phyloP scores from a whole-genome alignment of 2,797 vertebrate genomes.

The Ptychadena robeensis region DNA sequence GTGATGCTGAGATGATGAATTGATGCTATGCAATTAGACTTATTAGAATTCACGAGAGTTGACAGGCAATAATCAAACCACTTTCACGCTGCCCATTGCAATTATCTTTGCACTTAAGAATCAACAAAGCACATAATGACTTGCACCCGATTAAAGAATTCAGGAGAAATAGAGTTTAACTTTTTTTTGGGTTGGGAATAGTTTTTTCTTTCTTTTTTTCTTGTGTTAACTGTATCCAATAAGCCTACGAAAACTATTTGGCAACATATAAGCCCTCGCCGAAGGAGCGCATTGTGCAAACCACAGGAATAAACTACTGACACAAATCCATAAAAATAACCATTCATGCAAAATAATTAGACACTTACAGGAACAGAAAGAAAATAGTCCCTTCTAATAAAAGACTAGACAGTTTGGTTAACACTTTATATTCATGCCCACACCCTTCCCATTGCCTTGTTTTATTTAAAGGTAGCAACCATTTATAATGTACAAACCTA shows the following conservation, averaged over 20 bases:
- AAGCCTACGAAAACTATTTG: conserved; percentile 70
- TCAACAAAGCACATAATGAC: conserved; percentile 95
- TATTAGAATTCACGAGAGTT: conserved; percentile 87
- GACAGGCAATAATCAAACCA: conserved; percentile 90
- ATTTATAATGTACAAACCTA: not conserved
- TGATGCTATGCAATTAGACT: conserved; percentile 84
- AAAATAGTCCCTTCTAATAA: conserved; percentile 51
- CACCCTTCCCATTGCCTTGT: conserved; percentile 30
- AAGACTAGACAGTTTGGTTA: conserved; percentile 46
- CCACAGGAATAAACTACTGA: conserved; percentile 41
- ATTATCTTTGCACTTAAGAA: conserved; percentile 93
- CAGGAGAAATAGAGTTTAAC: conserved; percentile 86
- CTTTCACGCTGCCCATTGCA: conserved; percentile 87
- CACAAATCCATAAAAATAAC: conserved; percentile 51
- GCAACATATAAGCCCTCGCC: conserved; percentile 65
- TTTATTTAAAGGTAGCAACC: not conserved
- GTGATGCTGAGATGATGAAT: conserved; percentile 86
- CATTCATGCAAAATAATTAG: conserved; percentile 54
- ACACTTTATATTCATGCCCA: conserved; percentile 41
- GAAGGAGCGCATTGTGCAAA: conserved; percentile 56
- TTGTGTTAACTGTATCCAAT: conserved; percentile 47
- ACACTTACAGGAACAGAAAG: conserved; percentile 55
- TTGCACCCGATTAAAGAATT: conserved; percentile 86
- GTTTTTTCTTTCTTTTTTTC: conserved; percentile 47
- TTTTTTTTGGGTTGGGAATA: conserved; percentile 69